Base-by-base conservation (phyloP, 2,888 invertebrate species). In the Rhabditoides inermis region DNA sequence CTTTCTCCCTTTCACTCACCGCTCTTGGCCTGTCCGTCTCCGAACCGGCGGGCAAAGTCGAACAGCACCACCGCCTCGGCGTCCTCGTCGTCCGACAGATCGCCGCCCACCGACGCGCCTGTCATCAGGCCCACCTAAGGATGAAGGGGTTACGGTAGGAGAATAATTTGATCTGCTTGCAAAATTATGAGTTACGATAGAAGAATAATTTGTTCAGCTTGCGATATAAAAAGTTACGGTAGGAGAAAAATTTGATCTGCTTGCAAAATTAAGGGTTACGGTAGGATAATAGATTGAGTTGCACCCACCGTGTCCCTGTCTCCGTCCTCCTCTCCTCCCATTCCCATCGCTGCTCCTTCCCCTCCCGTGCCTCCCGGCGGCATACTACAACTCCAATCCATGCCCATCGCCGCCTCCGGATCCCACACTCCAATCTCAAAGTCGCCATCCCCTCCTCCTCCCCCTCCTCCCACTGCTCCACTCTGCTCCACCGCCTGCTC, bases 391-490 rank as follows among this genome's bases (percentile, higher is more conserved):
- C n/a, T 15, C 40, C 40, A 39, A 18, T 18, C 18, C 15, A 39
- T 7, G 7, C 40, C 40, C 3, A 27, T 51, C 2, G 60, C 71
- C 18, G 58, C 56, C 7, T 49, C 45, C 12, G 76, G 75, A 59
- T 76, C 70, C 75, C 76, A 76, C 6, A 75, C 69, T 26, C 72
- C 73, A 42, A 76, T 71, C n/a, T 59, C 57, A 49, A 6, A 23
- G 10, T 15, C 10, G 27, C 15, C 7, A 20, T 5, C 42, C 25
- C n/a, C 20, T 10, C 36, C 42, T 12, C 22, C 28, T n/a, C 36
- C 35, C 6, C 52, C 49, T 36, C 51, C 56, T 45, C 32, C 48
- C 27, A 36, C 20, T 22, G 37, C 37, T 5, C 30, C 39, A n/a
- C 7, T 27, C 6, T 7, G 12, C 37, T 51, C 47, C 22, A 37